Percentiles rank a stretch among this genome's conserved stretches.
Conservation (phyloP, 2,113 vertebrate species). For the Origma solitaria region DNA sequence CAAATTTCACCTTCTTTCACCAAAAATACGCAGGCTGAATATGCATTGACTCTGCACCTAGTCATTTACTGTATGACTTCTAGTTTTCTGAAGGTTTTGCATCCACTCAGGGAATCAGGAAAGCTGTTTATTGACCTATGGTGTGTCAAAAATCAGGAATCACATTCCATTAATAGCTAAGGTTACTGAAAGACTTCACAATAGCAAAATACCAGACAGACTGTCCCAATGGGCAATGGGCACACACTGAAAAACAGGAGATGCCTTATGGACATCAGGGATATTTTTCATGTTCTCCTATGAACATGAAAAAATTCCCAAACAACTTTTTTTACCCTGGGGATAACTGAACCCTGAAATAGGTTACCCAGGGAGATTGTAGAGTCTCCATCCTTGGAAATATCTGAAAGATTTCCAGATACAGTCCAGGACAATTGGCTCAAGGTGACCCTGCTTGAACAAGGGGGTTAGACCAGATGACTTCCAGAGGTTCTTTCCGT, state of each 20-base stretch:
- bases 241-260: neutral
- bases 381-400: neutral
- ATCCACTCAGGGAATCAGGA: neutral
- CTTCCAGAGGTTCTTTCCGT: neutral
- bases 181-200: neutral
- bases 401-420: neutral
- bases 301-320: neutral
- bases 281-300: neutral
- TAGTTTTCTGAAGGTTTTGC: neutral
- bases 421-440: fast-evolving
- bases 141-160: neutral
- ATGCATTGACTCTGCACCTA: neutral
- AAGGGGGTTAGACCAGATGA: neutral
- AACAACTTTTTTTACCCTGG: neutral
- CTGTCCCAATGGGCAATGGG: neutral
- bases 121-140: neutral
- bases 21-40: neutral
- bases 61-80: neutral
- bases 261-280: neutral
- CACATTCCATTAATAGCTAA: neutral
- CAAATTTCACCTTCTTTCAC: neutral
- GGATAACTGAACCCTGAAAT: neutral
- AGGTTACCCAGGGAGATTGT: neutral
- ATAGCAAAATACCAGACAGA: neutral
- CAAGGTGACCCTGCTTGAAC: neutral